A percentile compares a stretch with the other conserved stretches of the same genome.
These are phyloP conservation scores for Poecile montanus DNA, from an alignment of 2,797 vertebrate species.

Conservation along the genomic window DNA sequence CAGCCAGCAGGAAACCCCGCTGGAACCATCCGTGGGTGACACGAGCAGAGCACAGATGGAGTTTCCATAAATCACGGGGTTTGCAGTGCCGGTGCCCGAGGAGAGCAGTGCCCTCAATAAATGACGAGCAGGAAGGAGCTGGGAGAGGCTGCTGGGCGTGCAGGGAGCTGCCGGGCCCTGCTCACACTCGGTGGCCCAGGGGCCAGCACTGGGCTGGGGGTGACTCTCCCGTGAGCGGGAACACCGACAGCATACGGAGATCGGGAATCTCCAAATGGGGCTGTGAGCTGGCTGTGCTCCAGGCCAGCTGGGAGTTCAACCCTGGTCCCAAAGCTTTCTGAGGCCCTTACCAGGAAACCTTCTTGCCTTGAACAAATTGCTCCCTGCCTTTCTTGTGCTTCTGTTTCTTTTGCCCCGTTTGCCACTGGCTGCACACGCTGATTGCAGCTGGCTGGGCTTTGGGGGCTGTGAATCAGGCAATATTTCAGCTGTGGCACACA, in stretches of 20 bases:
- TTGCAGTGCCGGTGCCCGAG: neutral
- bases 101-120: neutral
- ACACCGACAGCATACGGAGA: rapidly evolving
- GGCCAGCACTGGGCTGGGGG: too few relatives aligned
- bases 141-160: neutral
- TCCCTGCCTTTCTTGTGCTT: neutral
- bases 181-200: rapidly evolving
- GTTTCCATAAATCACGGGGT: neutral
- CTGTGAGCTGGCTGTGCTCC: neutral
- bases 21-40: neutral
- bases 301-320: neutral
- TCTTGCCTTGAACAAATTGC: neutral
- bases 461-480: too few relatives aligned
- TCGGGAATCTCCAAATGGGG: neutral
- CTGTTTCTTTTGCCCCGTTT: neutral
- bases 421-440: neutral
- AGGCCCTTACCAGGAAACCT: neutral
- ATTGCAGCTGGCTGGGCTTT: neutral
- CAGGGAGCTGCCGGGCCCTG: neutral
- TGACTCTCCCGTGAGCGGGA: neutral
- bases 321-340: neutral
- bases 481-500: neutral
- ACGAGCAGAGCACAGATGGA: neutral
- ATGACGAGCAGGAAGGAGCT: neutral
- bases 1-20: neutral